Percentiles rank a stretch among this genome's conserved stretches.
Conservation (phyloP, 2,113 vertebrate genomes). For the Vidua chalybeata region DNA sequence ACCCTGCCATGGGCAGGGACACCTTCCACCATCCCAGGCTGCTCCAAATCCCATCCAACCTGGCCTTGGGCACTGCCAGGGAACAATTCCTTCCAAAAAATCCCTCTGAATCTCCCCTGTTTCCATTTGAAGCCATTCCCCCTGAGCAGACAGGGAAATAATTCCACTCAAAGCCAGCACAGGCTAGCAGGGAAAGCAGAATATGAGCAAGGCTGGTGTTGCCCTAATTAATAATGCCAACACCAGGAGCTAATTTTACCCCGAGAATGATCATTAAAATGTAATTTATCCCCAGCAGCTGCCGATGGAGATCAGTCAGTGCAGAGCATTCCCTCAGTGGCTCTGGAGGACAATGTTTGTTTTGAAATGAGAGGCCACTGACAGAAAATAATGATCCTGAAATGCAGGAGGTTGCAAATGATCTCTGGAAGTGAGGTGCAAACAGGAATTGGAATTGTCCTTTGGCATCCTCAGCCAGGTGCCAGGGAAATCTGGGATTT, state of each 20-base stretch:
- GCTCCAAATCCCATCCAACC: not conserved
- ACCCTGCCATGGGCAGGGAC: not conserved
- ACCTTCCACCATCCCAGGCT: not conserved
- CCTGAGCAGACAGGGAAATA: not conserved
- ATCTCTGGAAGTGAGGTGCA: constrained; percentile 35
- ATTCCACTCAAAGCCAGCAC: not conserved
- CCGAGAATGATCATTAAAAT: not conserved
- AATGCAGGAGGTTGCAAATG: constrained; percentile 35
- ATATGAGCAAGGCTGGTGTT: not conserved
- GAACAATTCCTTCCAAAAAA: not conserved
- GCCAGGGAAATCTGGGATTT: constrained; percentile 49
- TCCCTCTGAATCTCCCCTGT: not conserved
- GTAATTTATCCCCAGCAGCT: not conserved
- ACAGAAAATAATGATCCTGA: constrained; percentile 69
- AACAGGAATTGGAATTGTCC: constrained; percentile 1
- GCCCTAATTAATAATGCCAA: not conserved
- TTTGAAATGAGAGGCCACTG: constrained; percentile 70
- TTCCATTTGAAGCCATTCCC: not conserved
- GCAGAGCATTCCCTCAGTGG: constrained; percentile 30
- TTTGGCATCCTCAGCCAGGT: constrained; percentile 51
- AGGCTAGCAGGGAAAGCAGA: not conserved
- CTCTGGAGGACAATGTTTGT: constrained; percentile 51
- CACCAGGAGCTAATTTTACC: not conserved
- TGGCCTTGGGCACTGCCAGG: not conserved
- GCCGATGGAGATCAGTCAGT: constrained; percentile 36